Evolutionary conservation across 2,797 vertebrate genomes (phyloP).

Genomic region (Xenopus petersii): DNA sequence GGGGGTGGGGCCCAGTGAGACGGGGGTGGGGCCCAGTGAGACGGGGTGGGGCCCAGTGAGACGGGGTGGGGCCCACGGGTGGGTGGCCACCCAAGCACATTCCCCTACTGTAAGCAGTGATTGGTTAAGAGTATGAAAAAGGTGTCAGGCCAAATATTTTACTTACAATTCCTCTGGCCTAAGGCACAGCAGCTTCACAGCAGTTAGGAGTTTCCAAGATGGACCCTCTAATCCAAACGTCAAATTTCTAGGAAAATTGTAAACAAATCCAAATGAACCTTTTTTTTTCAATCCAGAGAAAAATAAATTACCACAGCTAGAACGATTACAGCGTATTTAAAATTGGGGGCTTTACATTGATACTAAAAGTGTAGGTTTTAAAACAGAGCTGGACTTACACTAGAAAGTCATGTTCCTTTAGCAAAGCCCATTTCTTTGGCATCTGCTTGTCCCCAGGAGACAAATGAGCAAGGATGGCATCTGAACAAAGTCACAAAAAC

Average conservation of each 20-base stretch:
- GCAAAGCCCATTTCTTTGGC: slow-evolving; percentile 78
- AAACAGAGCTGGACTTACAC: slow-evolving; percentile 65
- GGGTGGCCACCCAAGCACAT: no score
- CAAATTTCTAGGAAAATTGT: slow-evolving; percentile 71
- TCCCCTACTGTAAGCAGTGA: no score
- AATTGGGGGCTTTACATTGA: no score
- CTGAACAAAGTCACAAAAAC: slow-evolving; percentile 56
- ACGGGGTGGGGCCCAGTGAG: no score
- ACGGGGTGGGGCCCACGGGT: no score
- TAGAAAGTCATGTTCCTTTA: slow-evolving; percentile 75
- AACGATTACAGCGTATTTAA: no score
- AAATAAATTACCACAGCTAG: no score
- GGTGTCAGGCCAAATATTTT: neutral
- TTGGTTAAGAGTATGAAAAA: neutral
- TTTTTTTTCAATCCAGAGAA: no score
- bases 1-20: no score
- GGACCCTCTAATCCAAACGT: slow-evolving; percentile 85
- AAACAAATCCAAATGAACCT: no score
- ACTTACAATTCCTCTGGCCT: slow-evolving; percentile 34
- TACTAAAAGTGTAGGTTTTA: no score
- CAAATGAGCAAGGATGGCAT: slow-evolving; percentile 65
- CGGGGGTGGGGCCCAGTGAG: no score
- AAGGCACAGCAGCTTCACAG: slow-evolving; percentile 27
- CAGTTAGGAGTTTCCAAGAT: slow-evolving; percentile 53
- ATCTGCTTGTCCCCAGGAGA: slow-evolving; percentile 71